Evolutionary conservation across 2,797 vertebrate genomes (phyloP), one percentile per base, ranked within the genome.

Genomic region (Poecilia velifera): DNA sequence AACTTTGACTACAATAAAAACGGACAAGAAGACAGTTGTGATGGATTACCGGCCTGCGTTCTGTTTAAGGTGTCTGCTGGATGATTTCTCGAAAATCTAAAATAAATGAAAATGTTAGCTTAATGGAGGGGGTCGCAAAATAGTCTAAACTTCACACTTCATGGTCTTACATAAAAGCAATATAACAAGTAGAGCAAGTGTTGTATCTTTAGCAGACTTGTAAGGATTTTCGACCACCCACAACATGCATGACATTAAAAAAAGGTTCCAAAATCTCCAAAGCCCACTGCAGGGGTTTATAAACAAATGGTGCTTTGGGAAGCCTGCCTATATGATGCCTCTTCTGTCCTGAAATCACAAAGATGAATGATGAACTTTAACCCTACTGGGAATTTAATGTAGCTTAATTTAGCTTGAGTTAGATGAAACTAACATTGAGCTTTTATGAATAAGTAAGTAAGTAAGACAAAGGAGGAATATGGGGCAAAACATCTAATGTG

Each of bases 21-120:
- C 79, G 78, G 83, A 76, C 81, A 41, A n/a, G 70, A 80, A 78
- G 43, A 75, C 78, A 71, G 82, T 72, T 81, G 47, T 86, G 85
- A 91, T 51, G 79, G 77, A 87, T 84, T 57, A 78, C 47, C 3
- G 39, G 36, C 70, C 43, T 74, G 6, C 2, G 59, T 16, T 39
- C 46, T 31, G 55, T 85, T 72, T 73, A 41, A 86, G 78, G 62
- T 73, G 51, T 81, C 28, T 77, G 62, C 76, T 76, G 66, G 53
- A 76, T 72, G 45, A 79, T 82, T 82, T 64, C 14, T 39, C 53
- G 78, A 14, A 47, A 47, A 20, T 51, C 47, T 70, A 4, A 18
- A 1, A 76, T 73, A 14, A 75, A 59, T 81, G 31, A 62, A 64
- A 78, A 47, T 34, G 55, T 43, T 81, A 12, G 28, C 28, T 76